phyloP scores from a whole-genome alignment of 2,888 invertebrate genomes.

The Epirrhoe alternata region DNA sequence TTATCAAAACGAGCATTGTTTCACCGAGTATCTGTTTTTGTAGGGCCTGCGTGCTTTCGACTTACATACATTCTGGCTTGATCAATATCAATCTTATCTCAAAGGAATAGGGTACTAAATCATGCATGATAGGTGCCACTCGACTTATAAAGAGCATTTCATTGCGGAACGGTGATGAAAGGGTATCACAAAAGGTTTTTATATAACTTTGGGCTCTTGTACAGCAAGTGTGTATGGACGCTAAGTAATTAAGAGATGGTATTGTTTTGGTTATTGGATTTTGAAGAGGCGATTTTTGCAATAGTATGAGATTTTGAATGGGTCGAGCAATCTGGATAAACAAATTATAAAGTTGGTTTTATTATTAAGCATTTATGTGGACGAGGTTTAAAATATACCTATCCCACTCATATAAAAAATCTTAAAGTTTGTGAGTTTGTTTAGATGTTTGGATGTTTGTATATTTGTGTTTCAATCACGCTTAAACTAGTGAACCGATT shows the following conservation, averaged over 20 bases:
- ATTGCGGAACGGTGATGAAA: constrained; percentile 60
- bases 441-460: no score
- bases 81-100: constrained; percentile 24
- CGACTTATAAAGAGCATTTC: constrained; percentile 70
- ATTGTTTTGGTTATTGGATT: constrained; percentile 24
- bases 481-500: no score
- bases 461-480: no score
- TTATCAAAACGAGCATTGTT: constrained; percentile 78
- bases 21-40: constrained; percentile 71
- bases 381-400: no score
- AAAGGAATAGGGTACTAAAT: constrained; percentile 17
- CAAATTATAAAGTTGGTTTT: constrained; percentile 18
- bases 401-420: no score
- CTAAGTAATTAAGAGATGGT: constrained; percentile 59
- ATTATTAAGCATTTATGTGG: background rate
- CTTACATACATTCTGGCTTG: constrained; percentile 40
- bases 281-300: constrained; percentile 44
- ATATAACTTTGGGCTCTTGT: constrained; percentile 75
- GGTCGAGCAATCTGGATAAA: constrained; percentile 40
- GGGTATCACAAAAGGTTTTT: constrained; percentile 80
- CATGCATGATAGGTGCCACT: background rate
- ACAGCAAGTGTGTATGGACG: constrained; percentile 53
- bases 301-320: constrained; percentile 41
- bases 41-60: constrained; percentile 65
- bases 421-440: no score